Evolutionary conservation across 1,140 invertebrate genomes (phyloP), one percentile per base, ranked within the genome.

Genomic region (Popillia japonica): DNA sequence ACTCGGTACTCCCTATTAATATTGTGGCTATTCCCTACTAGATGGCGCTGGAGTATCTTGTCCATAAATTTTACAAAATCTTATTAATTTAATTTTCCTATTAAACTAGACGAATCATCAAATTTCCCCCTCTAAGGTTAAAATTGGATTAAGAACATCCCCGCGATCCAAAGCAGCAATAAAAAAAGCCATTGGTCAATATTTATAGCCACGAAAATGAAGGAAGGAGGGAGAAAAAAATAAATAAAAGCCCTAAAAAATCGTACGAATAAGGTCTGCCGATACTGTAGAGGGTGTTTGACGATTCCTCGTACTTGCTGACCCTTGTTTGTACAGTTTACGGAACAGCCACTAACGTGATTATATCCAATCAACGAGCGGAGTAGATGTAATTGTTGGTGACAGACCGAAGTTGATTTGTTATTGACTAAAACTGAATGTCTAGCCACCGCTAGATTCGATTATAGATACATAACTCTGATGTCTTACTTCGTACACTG

Each of bases 291-390:
- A n/a, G 61, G 61, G 61, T 64, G 61, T 64, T 64, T 64, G 20
- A 23, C 17, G 61, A 64, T 64, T 10, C 61, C n/a, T 3, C 44
- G 11, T 4, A 27, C 6, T 64, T 64, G 61, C 61, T 64, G 61
- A 81, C 81, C 81, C 80, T 81, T 83, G 82, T 84, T 84, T 82
- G 81, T 81, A 81, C 77, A 80, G 82, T 80, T 79, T 79, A 59
- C n/a, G 78, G 77, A 75, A 79, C 72, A 80, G 80, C 81, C 80
- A 82, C 81, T 83, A 83, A 83, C 79, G 74, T 74, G 75, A 82
- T 83, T 84, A 83, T 72, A 77, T 81, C 82, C 82, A 82, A 84
- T 84, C 82, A 84, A 81, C 80, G 77, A 80, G 76, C 64, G 80
- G 75, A 81, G 78, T 64, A 77, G 78, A 77, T 80, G 81, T 82